Evolutionary conservation across 2,888 invertebrate species (phyloP).

Genomic region (Archaeoteleia sp.): DNA sequence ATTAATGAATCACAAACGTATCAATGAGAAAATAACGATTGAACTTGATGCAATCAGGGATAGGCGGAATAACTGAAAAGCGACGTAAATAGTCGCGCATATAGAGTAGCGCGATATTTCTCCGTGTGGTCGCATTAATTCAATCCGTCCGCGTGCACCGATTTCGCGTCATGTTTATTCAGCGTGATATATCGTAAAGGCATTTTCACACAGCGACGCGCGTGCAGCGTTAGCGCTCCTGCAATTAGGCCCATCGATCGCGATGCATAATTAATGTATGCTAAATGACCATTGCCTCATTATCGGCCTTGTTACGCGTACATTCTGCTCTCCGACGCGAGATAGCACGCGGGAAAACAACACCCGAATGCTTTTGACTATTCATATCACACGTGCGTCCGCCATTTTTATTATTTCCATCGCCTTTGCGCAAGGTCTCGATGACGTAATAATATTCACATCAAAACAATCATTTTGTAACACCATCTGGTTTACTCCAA

Average conservation of each 20-base stretch:
- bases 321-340: constrained; percentile 32
- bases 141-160: constrained; percentile 21
- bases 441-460: constrained; percentile 39
- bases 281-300: constrained; percentile 57
- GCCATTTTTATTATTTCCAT: constrained; percentile 42
- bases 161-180: constrained; percentile 54
- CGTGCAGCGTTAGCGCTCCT: constrained; percentile 25
- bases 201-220: constrained; percentile 39
- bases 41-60: constrained; percentile 27
- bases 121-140: constrained; percentile 32
- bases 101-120: constrained; percentile 41
- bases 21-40: constrained; percentile 48
- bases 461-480: too few species aligned
- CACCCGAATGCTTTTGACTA: constrained; percentile 48
- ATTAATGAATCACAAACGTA: constrained; percentile 50
- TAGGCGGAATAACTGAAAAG: constrained; percentile 46
- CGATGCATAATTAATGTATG: constrained; percentile 70
- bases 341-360: constrained; percentile 47
- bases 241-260: constrained; percentile 62
- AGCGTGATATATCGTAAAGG: constrained; percentile 36
- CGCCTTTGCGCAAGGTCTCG: constrained; percentile 29
- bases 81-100: too few species aligned
- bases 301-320: constrained; percentile 51
- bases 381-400: constrained; percentile 49
- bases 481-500: background rate